phyloP scores from a whole-genome alignment of 2,888 invertebrate genomes.

The Coenonympha arcania region DNA sequence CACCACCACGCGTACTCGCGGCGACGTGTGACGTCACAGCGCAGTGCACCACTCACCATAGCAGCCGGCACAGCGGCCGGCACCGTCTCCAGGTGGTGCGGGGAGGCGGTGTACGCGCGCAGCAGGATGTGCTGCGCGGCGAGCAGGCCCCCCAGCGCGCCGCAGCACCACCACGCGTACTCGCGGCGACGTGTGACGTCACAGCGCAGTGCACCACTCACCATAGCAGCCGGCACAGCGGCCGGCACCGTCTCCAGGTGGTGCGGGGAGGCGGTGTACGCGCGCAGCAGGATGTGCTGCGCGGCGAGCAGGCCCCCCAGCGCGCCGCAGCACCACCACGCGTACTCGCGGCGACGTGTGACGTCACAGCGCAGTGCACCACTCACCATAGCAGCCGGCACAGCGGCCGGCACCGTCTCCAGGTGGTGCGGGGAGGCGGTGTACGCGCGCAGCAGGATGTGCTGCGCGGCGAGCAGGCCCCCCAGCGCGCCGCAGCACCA shows the following conservation, averaged over 20 bases:
- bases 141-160: slow-evolving; percentile 83
- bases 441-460: slow-evolving; percentile 84
- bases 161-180: slow-evolving; percentile 88
- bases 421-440: slow-evolving; percentile 85
- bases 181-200: too few relatives aligned
- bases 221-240: slow-evolving; percentile 93
- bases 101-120: slow-evolving; percentile 83
- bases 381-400: slow-evolving; percentile 90
- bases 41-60: slow-evolving; percentile 78
- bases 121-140: slow-evolving; percentile 86
- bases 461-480: slow-evolving; percentile 83
- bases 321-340: slow-evolving; percentile 86
- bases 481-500: slow-evolving; percentile 87
- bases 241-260: slow-evolving; percentile 96
- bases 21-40: too few relatives aligned
- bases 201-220: slow-evolving; percentile 65
- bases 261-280: slow-evolving; percentile 83
- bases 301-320: slow-evolving; percentile 84
- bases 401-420: slow-evolving; percentile 95
- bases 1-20: too few relatives aligned
- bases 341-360: slow-evolving; percentile 70
- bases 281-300: slow-evolving; percentile 84
- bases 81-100: slow-evolving; percentile 89
- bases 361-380: too few relatives aligned
- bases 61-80: slow-evolving; percentile 95